phyloP scores from a whole-genome alignment of 2,888 invertebrate species.

The Heliconius sara region DNA sequence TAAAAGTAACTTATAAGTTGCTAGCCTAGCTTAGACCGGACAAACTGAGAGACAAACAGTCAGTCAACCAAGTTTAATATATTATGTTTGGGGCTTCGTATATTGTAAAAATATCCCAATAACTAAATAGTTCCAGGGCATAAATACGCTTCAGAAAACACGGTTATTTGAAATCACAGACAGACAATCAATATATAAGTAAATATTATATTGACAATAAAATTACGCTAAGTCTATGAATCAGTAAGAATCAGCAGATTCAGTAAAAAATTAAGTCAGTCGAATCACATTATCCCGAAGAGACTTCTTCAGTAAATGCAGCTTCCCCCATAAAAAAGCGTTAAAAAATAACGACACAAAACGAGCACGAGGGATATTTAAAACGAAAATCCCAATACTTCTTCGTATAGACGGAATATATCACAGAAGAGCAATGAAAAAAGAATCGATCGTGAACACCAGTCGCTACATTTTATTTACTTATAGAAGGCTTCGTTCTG shows the following conservation, averaged over 20 bases:
- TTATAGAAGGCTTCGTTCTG: slow-evolving; percentile 50
- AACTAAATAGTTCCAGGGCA: too few relatives aligned
- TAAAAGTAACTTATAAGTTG: too few relatives aligned
- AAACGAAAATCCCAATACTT: slow-evolving; percentile 48
- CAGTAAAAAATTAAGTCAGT: slow-evolving; percentile 1
- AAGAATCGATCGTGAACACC: slow-evolving; percentile 61
- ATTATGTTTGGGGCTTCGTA: too few relatives aligned
- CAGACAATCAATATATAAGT: too few relatives aligned
- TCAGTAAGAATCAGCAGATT: not conserved
- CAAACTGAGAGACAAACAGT: too few relatives aligned
- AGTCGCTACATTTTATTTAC: slow-evolving; percentile 68
- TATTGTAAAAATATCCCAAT: too few relatives aligned
- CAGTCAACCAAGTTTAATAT: too few relatives aligned
- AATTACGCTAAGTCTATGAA: too few relatives aligned
- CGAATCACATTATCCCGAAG: not conserved
- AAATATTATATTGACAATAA: too few relatives aligned
- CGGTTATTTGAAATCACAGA: too few relatives aligned
- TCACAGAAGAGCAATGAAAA: slow-evolving; percentile 65
- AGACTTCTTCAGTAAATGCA: slow-evolving; percentile 38
- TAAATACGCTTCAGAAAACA: too few relatives aligned
- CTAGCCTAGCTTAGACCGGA: too few relatives aligned
- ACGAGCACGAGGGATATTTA: slow-evolving; percentile 47
- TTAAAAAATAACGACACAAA: slow-evolving; percentile 48
- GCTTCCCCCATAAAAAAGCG: slow-evolving; percentile 38
- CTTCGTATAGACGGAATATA: slow-evolving; percentile 63